A percentile compares a stretch with the other conserved stretches of the same genome.
These are phyloP conservation scores for Oegoconia quadripuncta DNA, from an alignment of 2,888 invertebrate species.

Conservation along the genomic window DNA sequence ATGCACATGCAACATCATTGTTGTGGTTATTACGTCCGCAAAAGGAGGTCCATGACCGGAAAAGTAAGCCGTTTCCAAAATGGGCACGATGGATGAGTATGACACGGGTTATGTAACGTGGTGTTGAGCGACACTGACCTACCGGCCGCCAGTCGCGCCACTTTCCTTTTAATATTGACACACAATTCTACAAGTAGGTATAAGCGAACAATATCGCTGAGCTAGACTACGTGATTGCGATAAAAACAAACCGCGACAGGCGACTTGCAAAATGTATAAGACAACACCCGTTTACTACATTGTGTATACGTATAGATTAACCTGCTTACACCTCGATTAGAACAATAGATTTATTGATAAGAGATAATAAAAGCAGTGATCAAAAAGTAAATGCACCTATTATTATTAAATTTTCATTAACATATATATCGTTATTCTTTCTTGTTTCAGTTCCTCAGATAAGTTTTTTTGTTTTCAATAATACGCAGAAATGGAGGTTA, in stretches of 20 bases:
- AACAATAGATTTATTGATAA: background rate
- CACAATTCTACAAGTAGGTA: slow-evolving; percentile 59
- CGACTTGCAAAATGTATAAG: slow-evolving; percentile 23
- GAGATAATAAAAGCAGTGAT: background rate
- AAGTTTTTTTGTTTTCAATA: too few species aligned
- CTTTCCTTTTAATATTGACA: slow-evolving; percentile 78
- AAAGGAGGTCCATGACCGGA: slow-evolving; percentile 19
- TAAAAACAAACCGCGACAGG: slow-evolving; percentile 25
- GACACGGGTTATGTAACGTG: slow-evolving; percentile 66
- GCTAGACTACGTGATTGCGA: slow-evolving; percentile 40
- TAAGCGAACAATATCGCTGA: slow-evolving; percentile 50
- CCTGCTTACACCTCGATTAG: background rate
- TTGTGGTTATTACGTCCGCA: slow-evolving; percentile 12
- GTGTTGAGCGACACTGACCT: slow-evolving; percentile 71
- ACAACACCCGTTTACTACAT: background rate
- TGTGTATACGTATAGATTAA: background rate
- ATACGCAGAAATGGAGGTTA: too few species aligned
- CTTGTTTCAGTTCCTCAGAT: too few species aligned
- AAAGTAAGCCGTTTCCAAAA: slow-evolving; percentile 41
- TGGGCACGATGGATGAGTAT: slow-evolving; percentile 58
- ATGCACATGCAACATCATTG: background rate
- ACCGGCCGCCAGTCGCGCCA: slow-evolving; percentile 61
- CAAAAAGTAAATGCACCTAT: background rate
- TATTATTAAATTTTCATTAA: too few species aligned
- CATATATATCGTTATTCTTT: too few species aligned